Base-by-base conservation (phyloP, 2,888 invertebrate species). In the Drosophila sordidula region DNA sequence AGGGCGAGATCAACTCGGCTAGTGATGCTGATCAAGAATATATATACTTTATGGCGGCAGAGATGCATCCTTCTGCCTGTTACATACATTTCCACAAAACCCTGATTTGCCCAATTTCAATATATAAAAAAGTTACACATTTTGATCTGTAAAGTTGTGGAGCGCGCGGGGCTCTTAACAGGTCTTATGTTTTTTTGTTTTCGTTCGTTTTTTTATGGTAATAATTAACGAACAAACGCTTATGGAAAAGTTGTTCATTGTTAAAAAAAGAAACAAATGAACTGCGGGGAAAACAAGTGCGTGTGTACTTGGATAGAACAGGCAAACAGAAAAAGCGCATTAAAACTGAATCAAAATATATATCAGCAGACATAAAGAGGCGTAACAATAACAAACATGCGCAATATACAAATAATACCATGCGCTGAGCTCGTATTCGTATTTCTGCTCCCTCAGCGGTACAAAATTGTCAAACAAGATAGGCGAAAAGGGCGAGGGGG, bases 291-390 rank as follows among this genome's bases (percentile, higher is more conserved):
- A 54, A 59, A 68, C 46, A 64, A 61, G 32, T 47, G 42, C 34
- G 50, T 61, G 52, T 29, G 9, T 25, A 34, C 26, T 50, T 42
- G 46, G 34, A 50, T 59, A 14, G 12, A 16, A 18, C n/a, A 41
- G 34, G 5, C 54, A 57, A 58, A 67, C 68, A 69, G 39, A 71
- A 62, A 78, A 69, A 78, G 66, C 66, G 62, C 64, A 78, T 71
- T 75, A 66, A 71, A 75, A 62, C 16, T 54, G 29, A 39, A 64
- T 34, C 41, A 47, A 72, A 59, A 65, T 32, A 69, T 64, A 51
- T 58, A 29, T 29, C 38, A 51, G 41, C 16, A 46, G 29, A 32
- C 29, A 54, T 44, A 70, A 44, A 63, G 34, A 50, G 57, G 57
- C 57, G 42, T 64, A 51, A 61, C 49, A 65, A 62, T 67, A 75